Base-by-base conservation (phyloP, 1,140 invertebrate species). In the Magallana angulata region DNA sequence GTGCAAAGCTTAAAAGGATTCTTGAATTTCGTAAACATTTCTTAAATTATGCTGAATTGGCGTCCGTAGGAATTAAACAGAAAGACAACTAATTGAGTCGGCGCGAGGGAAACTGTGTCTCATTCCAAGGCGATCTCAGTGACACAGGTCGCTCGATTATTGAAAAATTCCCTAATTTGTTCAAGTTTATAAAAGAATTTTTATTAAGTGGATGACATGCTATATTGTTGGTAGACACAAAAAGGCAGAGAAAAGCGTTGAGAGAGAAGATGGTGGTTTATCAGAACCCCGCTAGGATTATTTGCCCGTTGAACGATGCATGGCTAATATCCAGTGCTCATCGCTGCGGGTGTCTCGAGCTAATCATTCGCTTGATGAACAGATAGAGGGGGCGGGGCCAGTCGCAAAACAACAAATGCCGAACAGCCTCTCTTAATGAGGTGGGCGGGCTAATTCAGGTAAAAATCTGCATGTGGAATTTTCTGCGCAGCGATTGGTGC, bases 261-360 rank as follows among this genome's bases (percentile, higher is more conserved):
- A 76, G 24, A 30, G 68, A 36, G 68, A 76, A 36, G 24, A 76
- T 36, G 68, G 24, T 76, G 36, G 68, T 76, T 76, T 85, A 85
- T 85, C 84, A 85, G 58, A 58, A 68, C 86, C 86, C 82, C n/a
- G 58, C 82, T 58, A 84, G 59, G 57, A 76, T 57, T 84, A 84
- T 87, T 76, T 57, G 82, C 82, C 76, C 86, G 82, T 18, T 84
- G 86, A 84, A 84, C 82, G 60, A 87, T 76, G 86, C 86, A 64
- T 87, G 71, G 82, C 82, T 84, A 87, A 87, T 82, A 62, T 87
- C 48, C 59, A 60, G 18, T 82, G 85, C 59, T 62, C n/a, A 30
- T 11, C 86, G 57, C 86, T 76, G 86, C 86, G 86, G 86, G 86
- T 87, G 86, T 84, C 82, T 76, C 68, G n/a, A 30, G 62, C 56